These are phyloP conservation scores for Danio jaintianensis DNA, from an alignment of 2,797 vertebrate species.

Conservation along the genomic window DNA sequence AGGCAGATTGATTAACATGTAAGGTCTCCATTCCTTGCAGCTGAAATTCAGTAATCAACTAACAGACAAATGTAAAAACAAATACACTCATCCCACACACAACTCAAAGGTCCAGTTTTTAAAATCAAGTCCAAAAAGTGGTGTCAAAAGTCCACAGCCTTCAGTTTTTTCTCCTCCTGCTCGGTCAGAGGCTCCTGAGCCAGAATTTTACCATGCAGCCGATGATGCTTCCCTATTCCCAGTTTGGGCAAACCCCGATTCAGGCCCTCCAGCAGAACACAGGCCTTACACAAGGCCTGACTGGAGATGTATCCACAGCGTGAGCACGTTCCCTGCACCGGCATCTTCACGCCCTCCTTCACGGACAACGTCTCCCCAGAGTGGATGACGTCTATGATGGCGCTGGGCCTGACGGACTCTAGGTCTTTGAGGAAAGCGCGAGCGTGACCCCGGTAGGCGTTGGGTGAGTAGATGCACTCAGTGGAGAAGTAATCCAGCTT, in stretches of 20 bases:
- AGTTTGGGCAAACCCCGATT: conserved; percentile 86
- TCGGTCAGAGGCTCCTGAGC: conserved; percentile 77
- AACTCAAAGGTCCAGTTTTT: background rate
- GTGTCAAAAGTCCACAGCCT: conserved; percentile 77
- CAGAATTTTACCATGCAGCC: conserved; percentile 80
- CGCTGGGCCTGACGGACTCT: conserved; percentile 82
- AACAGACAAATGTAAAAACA: no score
- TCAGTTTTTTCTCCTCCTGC: conserved; percentile 76
- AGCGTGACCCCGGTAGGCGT: conserved; percentile 89
- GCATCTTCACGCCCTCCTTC: conserved; percentile 81
- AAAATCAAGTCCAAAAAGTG: background rate
- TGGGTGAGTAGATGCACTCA: conserved; percentile 91
- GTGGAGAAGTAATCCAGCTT: conserved; percentile 92
- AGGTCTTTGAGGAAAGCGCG: conserved; percentile 86
- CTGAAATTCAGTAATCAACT: no score
- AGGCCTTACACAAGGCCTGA: conserved; percentile 87
- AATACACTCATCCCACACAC: background rate
- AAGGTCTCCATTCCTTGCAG: no score
- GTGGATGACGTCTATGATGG: conserved; percentile 89
- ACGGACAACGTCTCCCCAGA: conserved; percentile 88
- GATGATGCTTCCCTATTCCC: conserved; percentile 87
- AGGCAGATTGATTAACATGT: no score
- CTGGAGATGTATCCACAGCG: conserved; percentile 91
- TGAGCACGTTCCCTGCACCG: conserved; percentile 80
- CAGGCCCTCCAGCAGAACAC: conserved; percentile 87